Conservation (phyloP, 2,797 vertebrate species). For the Lates japonicus region DNA sequence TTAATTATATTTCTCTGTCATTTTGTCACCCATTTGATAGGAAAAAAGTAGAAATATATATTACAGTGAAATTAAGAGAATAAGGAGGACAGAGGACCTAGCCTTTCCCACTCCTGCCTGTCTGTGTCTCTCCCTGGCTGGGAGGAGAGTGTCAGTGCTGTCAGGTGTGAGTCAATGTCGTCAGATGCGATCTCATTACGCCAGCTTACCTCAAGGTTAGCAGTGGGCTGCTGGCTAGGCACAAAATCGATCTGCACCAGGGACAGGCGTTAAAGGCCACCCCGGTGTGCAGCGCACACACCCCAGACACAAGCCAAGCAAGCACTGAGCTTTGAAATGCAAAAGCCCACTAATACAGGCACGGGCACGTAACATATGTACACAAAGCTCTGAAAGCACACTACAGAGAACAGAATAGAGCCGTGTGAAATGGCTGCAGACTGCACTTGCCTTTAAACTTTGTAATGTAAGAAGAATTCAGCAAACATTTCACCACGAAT, state of each 20-base stretch:
- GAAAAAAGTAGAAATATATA: neutral
- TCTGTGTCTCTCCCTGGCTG: constrained; percentile 50
- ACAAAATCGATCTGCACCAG: constrained; percentile 81
- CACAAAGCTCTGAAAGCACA: constrained; percentile 30
- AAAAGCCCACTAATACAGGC: constrained; percentile 47
- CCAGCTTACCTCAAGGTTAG: constrained; percentile 85
- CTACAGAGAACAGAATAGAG: neutral
- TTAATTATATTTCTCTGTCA: neutral
- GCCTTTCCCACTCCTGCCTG: constrained; percentile 52
- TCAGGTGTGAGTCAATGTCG: constrained; percentile 83
- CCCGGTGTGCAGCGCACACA: constrained; percentile 46
- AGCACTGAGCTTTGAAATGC: constrained; percentile 68
- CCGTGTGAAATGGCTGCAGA: constrained; percentile 1
- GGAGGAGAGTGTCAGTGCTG: constrained; percentile 74
- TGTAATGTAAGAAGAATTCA: constrained; percentile 10
- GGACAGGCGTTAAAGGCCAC: constrained; percentile 80
- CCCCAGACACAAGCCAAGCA: constrained; percentile 59
- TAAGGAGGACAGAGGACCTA: constrained; percentile 47
- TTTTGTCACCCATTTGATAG: neutral
- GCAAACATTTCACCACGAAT: neutral
- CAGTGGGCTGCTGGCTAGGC: constrained; percentile 76
- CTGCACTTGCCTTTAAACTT: neutral
- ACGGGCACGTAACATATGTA: constrained; percentile 18
- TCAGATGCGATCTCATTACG: constrained; percentile 86
- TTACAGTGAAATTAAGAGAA: constrained; percentile 21